Evolutionary conservation across 1,140 invertebrate species (phyloP).

Genomic region (Eueides isabella): DNA sequence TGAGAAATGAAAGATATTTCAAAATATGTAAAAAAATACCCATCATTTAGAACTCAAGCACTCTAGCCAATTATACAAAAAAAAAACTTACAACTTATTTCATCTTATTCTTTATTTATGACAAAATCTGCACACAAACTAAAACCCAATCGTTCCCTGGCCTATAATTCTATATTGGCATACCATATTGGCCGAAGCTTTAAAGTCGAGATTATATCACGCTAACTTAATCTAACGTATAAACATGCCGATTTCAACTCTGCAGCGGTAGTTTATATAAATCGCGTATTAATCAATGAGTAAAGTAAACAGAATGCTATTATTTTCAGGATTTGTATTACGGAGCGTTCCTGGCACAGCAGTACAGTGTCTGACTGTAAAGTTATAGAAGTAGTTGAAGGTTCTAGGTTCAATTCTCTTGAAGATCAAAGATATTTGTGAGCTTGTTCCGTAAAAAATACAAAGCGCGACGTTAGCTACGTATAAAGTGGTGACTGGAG

Average conservation of each 20-base stretch:
- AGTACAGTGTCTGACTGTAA: too few species aligned
- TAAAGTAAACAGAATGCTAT: slow-evolving; percentile 36
- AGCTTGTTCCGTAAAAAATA: too few species aligned
- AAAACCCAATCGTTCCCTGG: neutral
- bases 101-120: too few species aligned
- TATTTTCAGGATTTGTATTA: slow-evolving; percentile 29
- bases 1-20: too few species aligned
- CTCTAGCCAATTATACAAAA: neutral
- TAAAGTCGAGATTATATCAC: slow-evolving; percentile 12
- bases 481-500: too few species aligned
- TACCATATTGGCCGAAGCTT: slow-evolving; percentile 1
- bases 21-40: too few species aligned
- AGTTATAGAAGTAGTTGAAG: too few species aligned
- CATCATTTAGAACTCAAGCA: too few species aligned
- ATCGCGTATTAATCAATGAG: slow-evolving; percentile 39
- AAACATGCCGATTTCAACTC: slow-evolving; percentile 39
- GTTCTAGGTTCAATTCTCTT: too few species aligned
- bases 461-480: too few species aligned
- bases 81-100: too few species aligned
- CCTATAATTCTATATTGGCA: slow-evolving; percentile 1
- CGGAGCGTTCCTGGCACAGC: neutral
- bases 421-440: too few species aligned
- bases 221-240: slow-evolving; percentile 40
- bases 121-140: neutral
- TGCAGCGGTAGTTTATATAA: slow-evolving; percentile 15